Base-by-base conservation (phyloP, 2,797 vertebrate species). In the Adrianichthys oophorus region DNA sequence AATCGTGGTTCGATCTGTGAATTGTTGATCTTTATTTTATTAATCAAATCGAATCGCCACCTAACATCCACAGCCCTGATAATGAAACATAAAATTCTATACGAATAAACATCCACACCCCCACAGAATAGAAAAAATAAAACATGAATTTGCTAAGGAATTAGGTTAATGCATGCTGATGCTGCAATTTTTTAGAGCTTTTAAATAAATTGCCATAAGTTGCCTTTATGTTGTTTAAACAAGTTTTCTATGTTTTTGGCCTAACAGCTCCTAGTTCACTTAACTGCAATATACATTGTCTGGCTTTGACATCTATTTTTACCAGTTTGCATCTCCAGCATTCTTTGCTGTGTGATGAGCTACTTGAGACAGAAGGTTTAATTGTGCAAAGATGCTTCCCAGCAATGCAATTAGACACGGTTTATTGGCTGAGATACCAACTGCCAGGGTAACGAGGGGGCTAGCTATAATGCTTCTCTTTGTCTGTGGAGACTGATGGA, bases 401-500 rank as follows among this genome's bases (percentile, higher is more conserved):
- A 56, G 61, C 51, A 46, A 51, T 47, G 49, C 65, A 76, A 78
- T 83, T 81, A 79, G 66, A 62, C 37, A 56, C 19, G 51, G 56
- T 70, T 76, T 76, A 65, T 65, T 75, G 68, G 41, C 61, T 71
- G 60, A 55, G 69, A 76, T 68, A 43, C 49, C 56, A 56, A 72
- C 72, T 80, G 71, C 70, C 63, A 52, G 44, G 29, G 72, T 74
- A 79, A 76, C 76, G 63, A 73, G 61, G 65, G 56, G 70, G 67
- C 65, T 53, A 68, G 66, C 70, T 78, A 57, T 41, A 55, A 16
- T 17, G 21, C 60, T 49, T 53, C 17, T 29, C 18, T 15, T 45
- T 45, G 12, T 41, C 7, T 55, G 23, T 45, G 17, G 19, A 54
- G 52, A 52, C 15, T 23, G 17, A 19, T 2, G 43, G 60, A 40